Evolutionary conservation across 2,113 vertebrate genomes (phyloP), one percentile per base, ranked within the genome.

Genomic region (Rostratula benghalensis): DNA sequence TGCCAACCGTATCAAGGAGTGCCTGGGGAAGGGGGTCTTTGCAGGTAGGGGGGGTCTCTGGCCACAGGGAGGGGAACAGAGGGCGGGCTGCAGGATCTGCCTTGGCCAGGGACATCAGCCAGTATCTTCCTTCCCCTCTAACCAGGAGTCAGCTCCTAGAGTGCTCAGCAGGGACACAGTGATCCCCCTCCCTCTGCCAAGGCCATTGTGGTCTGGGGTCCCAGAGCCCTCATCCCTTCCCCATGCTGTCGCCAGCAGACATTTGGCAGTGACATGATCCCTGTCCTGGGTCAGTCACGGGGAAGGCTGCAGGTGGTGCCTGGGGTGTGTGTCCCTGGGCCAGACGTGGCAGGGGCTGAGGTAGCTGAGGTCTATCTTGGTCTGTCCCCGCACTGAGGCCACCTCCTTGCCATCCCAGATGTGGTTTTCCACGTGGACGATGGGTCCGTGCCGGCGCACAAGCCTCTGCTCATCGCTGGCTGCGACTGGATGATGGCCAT

Each of bases 401-500:
- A 5, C 33, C 16, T 37, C 59, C 8, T 59, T 12, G 61, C 53
- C 28, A 4, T 21, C 59, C 74, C 94, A 99, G 99, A 99, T 61
- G 98, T 99, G 96, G 98, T 98, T 96, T 99, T 99, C 95, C 97
- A 90, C 1, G 96, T 99, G 96, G 99, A 99, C 2, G 98, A 99
- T 4, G 99, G 98, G 35, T 97, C 87, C 10, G 98, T 99, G 83
- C 98, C 98, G 4, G 98, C 98, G 3, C 99, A 99, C 95, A 99
- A 99, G 92, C 98, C 99, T 19, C 97, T 99, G 97, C 98, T 99
- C 77, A 98, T 99, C 50, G 98, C 99, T 2, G 99, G 98, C 97
- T 99, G 99, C 3, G 98, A 99, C 96, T 99, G 99, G 98, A 99
- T 99, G 99, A 98, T 98, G 18, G 99, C 99, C 87, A 99, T 99